Percentiles rank a stretch among this genome's conserved stretches.
These are phyloP conservation scores for Nesidiocoris tenuis DNA, from an alignment of 2,888 invertebrate genomes.

Conservation along the genomic window DNA sequence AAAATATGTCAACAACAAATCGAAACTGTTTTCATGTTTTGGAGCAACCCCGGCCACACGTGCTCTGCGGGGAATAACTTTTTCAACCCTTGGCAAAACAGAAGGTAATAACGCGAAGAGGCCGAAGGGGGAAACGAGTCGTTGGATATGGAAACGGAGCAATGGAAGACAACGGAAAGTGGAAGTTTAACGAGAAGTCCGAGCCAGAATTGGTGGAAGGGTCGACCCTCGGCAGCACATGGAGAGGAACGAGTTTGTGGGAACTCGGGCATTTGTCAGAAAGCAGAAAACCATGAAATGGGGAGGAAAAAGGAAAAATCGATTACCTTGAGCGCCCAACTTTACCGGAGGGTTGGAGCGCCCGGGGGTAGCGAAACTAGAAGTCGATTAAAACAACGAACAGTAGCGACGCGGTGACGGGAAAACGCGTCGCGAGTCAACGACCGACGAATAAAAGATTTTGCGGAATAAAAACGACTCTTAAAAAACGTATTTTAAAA, in stretches of 20 bases:
- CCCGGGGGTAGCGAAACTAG: not conserved
- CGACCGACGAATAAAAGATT: too few species aligned
- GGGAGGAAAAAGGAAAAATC: not conserved
- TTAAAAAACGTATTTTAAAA: too few species aligned
- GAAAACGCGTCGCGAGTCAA: too few species aligned
- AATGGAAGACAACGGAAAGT: not conserved
- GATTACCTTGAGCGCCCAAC: not conserved
- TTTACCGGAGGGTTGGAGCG: not conserved
- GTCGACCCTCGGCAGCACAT: not conserved
- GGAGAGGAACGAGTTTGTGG: not conserved
- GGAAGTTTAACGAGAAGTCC: not conserved
- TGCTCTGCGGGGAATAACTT: not conserved
- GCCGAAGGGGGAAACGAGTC: not conserved
- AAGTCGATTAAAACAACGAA: not conserved
- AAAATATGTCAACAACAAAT: not conserved
- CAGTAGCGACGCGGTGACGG: too few species aligned
- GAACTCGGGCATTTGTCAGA: not conserved
- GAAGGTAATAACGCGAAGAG: not conserved
- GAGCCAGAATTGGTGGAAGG: too few species aligned
- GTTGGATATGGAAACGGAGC: not conserved
- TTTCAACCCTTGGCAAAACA: not conserved
- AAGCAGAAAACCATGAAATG: not conserved
- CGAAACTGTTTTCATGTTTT: not conserved
- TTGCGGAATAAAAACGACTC: too few species aligned
- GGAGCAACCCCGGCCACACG: not conserved